A percentile compares a stretch with the other conserved stretches of the same genome.
These are phyloP conservation scores for Maniola hyperantus DNA, from an alignment of 2,888 invertebrate species.

Conservation along the genomic window DNA sequence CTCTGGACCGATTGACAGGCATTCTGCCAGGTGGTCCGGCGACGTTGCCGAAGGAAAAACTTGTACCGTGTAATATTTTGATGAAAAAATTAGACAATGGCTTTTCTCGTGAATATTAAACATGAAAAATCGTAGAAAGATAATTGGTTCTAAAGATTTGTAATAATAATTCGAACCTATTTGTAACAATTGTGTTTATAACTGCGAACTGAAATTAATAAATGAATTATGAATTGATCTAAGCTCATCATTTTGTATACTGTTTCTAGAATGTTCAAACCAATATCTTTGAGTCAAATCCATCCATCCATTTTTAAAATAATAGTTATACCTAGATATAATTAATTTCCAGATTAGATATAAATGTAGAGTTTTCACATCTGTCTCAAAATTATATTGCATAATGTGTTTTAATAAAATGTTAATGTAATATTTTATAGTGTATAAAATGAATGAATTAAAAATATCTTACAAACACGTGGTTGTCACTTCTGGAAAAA, in stretches of 20 bases:
- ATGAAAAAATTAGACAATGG: constrained; percentile 22
- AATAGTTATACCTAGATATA: too few relatives aligned
- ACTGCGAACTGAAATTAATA: too few relatives aligned
- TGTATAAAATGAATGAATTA: not conserved
- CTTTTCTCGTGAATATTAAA: constrained; percentile 20
- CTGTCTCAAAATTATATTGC: not conserved
- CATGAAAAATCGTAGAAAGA: constrained; percentile 4
- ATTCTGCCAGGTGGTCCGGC: constrained; percentile 30
- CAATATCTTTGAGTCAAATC: too few relatives aligned
- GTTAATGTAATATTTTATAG: not conserved
- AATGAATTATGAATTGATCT: too few relatives aligned
- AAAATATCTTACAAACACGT: not conserved
- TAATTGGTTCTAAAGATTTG: not conserved
- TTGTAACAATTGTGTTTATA: too few relatives aligned
- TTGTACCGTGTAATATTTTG: constrained; percentile 24
- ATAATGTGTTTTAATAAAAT: not conserved
- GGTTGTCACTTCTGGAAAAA: not conserved
- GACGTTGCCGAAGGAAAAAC: constrained; percentile 21
- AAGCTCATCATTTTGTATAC: not conserved
- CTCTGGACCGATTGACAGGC: constrained; percentile 16
- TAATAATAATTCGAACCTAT: not conserved
- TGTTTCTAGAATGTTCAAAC: not conserved
- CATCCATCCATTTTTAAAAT: too few relatives aligned
- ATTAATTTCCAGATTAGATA: not conserved
- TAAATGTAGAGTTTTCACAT: not conserved